A percentile compares a stretch with the other conserved stretches of the same genome.
phyloP scores from a whole-genome alignment of 64 coral and sea anemone genomes.

The Actinia tenebrosa region DNA sequence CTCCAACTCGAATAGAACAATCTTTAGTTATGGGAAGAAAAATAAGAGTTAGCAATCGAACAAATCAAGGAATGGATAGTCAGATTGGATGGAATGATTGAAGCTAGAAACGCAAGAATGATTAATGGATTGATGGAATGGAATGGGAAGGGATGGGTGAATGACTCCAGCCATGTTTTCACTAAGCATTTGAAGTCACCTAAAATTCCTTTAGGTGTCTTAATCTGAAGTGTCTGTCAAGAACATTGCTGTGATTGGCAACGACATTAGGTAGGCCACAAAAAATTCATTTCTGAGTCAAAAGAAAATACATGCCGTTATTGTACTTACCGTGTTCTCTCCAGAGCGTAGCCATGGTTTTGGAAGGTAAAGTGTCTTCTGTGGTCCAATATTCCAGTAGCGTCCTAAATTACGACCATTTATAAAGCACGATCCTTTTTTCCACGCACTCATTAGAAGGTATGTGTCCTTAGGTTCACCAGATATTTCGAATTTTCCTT shows the following conservation, averaged over 20 bases:
- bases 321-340: slow-evolving; percentile 52
- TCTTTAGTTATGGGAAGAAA: not conserved
- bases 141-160: too few species aligned
- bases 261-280: too few species aligned
- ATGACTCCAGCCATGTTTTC: too few species aligned
- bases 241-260: too few species aligned
- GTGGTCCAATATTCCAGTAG: slow-evolving; percentile 80
- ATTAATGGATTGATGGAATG: not conserved
- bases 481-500: slow-evolving; percentile 37
- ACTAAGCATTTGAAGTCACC: too few species aligned
- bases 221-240: too few species aligned
- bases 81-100: not conserved
- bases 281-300: too few species aligned
- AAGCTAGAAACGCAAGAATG: not conserved
- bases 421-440: slow-evolving; percentile 75
- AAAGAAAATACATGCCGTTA: too few species aligned
- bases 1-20: slow-evolving; percentile 20
- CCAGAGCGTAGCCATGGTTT: slow-evolving; percentile 60
- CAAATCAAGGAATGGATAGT: not conserved
- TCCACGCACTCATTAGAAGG: slow-evolving; percentile 61
- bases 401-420: slow-evolving; percentile 87
- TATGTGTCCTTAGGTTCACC: slow-evolving; percentile 72
- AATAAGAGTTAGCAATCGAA: not conserved
- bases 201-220: too few species aligned
- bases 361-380: slow-evolving; percentile 73